A percentile compares a stretch with the other conserved stretches of the same genome.
These are phyloP conservation scores for Amblyjoppa fuscipennis DNA, from an alignment of 2,888 invertebrate genomes.

Conservation along the genomic window DNA sequence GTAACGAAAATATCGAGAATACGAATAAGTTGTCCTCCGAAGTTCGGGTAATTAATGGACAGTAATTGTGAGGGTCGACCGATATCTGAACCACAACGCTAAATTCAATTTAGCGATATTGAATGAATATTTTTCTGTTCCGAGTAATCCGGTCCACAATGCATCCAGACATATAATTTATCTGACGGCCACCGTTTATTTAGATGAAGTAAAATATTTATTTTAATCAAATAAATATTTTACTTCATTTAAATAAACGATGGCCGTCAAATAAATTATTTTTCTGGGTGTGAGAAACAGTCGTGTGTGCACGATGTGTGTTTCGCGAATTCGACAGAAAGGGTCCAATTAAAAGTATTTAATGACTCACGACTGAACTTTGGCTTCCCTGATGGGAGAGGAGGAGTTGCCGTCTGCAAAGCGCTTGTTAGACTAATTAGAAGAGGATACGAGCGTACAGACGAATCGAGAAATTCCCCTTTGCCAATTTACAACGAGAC, in stretches of 20 bases:
- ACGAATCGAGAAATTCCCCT: background rate
- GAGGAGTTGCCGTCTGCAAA: background rate
- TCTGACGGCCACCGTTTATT: too few relatives aligned
- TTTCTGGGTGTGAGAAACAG: background rate
- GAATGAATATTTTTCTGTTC: background rate
- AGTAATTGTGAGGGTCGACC: too few relatives aligned
- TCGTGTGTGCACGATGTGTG: background rate
- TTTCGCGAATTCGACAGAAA: background rate
- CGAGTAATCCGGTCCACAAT: background rate
- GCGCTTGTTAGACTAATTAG: background rate
- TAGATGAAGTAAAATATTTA: too few relatives aligned
- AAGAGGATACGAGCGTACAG: background rate
- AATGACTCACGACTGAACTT: background rate
- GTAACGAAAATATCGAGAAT: conserved; percentile 13
- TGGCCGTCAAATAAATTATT: too few relatives aligned
- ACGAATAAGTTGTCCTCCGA: conserved; percentile 5
- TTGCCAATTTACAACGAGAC: too few relatives aligned
- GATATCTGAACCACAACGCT: background rate
- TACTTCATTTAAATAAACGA: too few relatives aligned
- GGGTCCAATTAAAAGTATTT: background rate
- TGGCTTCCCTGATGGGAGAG: background rate
- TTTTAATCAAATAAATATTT: too few relatives aligned
- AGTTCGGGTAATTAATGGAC: too few relatives aligned
- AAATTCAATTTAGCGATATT: conserved; percentile 7
- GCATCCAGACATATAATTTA: too few relatives aligned